Evolutionary conservation across 2,888 invertebrate genomes (phyloP), one percentile per base, ranked within the genome.

Genomic region (Helicoverpa assulta): DNA sequence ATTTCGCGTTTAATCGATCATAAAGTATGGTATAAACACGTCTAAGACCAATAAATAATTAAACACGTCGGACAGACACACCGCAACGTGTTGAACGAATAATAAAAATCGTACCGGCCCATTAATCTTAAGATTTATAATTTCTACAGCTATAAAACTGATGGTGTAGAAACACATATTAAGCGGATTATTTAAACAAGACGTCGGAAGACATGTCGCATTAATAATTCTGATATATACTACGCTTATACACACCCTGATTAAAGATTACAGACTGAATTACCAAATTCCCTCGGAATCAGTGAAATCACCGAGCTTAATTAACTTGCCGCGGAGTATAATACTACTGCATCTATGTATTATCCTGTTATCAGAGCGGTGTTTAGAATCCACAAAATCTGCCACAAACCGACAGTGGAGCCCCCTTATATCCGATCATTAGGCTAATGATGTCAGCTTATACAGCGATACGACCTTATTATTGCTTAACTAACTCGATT

Each of bases 401-500:
- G 69, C 80, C 76, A 71, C 73, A 80, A 77, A 76, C 70, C 70
- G 71, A 73, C 78, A 71, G 73, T 70, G 66, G 73, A 84, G 78
- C 84, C 79, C 76, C 85, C 82, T 84, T 85, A 86, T 87, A 87
- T 87, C 84, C 81, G 81, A 88, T 90, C 88, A 89, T 89, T 89
- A 89, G 84, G 83, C 88, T 92, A 92, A 93, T 92, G 90, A 93
- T 86, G 85, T 80, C 73, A 86, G 82, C 86, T 89, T 90, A 90
- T 90, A 89, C 86, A 90, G 86, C 87, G 90, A 92, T 90, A 90
- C 83, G 80, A 74, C 86, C 85, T 88, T 89, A 90, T 90, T 90
- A 90, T 86, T 89, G 84, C 84, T 85, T 78, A 86, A 90, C 91
- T 90, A 88, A 91, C 88, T 91, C 90, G 90, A 91, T 92, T 91